Percentiles rank a stretch among this genome's conserved stretches.
phyloP scores from a whole-genome alignment of 30 jellyfish, hydroid and myxozoan genomes.

The Pelagia noctiluca region DNA sequence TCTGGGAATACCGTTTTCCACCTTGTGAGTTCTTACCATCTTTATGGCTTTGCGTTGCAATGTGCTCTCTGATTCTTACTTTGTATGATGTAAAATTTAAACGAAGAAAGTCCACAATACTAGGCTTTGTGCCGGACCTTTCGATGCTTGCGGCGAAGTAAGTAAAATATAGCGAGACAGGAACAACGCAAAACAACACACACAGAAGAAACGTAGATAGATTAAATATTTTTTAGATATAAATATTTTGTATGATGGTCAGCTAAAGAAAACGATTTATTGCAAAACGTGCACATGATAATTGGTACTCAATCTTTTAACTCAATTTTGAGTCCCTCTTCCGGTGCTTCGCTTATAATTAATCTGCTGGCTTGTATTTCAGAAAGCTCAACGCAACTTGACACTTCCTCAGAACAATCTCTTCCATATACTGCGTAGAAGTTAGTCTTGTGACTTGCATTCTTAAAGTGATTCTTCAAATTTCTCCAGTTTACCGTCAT shows the following conservation, averaged over 20 bases:
- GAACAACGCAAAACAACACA: too few relatives aligned
- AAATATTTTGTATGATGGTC: too few relatives aligned
- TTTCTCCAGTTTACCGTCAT: constrained; percentile 30
- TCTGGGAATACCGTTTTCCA: not conserved
- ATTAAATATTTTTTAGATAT: too few relatives aligned
- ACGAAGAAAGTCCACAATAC: too few relatives aligned
- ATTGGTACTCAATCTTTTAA: not conserved
- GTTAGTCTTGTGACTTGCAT: constrained; percentile 12
- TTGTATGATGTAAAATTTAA: not conserved
- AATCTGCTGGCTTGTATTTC: constrained; percentile 23
- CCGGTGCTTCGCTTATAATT: constrained; percentile 15
- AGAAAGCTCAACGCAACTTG: constrained; percentile 15
- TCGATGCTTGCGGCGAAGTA: too few relatives aligned
- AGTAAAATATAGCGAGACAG: too few relatives aligned
- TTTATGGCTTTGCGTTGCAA: not conserved
- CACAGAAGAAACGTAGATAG: too few relatives aligned
- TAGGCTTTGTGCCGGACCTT: too few relatives aligned
- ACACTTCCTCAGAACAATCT: constrained; percentile 13
- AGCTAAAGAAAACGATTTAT: not conserved
- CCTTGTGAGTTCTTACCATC: constrained; percentile 26
- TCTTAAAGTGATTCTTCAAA: constrained; percentile 19
- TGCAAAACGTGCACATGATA: not conserved
- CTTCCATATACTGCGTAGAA: constrained; percentile 21
- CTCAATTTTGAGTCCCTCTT: constrained; percentile 29
- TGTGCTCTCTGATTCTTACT: not conserved